phyloP scores from a whole-genome alignment of 2,888 invertebrate genomes.

The Arrhopalites spinosus region DNA sequence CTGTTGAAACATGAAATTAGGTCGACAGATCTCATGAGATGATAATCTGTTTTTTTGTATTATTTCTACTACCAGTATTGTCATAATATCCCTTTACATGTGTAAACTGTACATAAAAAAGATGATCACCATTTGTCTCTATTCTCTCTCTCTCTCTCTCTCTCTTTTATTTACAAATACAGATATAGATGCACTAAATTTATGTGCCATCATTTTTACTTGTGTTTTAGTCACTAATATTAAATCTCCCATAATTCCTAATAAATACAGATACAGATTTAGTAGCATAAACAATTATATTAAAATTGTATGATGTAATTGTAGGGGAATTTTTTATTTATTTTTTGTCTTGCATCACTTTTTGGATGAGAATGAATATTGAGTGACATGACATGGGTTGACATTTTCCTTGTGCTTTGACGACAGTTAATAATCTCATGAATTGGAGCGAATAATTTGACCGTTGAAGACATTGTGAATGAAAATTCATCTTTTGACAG shows the following conservation, averaged over 20 bases:
- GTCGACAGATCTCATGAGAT: neutral
- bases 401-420: neutral
- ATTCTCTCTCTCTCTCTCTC: too few species aligned
- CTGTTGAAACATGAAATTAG: constrained; percentile 4
- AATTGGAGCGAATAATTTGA: constrained; percentile 10
- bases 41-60: neutral
- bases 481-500: neutral
- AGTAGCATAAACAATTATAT: too few species aligned
- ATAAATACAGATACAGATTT: too few species aligned
- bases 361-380: too few species aligned
- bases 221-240: too few species aligned
- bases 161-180: neutral
- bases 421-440: constrained; percentile 2
- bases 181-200: neutral
- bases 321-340: too few species aligned
- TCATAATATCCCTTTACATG: neutral
- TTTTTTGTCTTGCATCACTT: too few species aligned
- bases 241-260: too few species aligned
- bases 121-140: too few species aligned
- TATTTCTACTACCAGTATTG: neutral
- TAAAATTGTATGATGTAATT: too few species aligned
- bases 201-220: too few species aligned
- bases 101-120: neutral
- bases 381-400: neutral
- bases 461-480: neutral